Conservation (phyloP, 2,113 vertebrate species). For the Drymodes brunneopygia region DNA sequence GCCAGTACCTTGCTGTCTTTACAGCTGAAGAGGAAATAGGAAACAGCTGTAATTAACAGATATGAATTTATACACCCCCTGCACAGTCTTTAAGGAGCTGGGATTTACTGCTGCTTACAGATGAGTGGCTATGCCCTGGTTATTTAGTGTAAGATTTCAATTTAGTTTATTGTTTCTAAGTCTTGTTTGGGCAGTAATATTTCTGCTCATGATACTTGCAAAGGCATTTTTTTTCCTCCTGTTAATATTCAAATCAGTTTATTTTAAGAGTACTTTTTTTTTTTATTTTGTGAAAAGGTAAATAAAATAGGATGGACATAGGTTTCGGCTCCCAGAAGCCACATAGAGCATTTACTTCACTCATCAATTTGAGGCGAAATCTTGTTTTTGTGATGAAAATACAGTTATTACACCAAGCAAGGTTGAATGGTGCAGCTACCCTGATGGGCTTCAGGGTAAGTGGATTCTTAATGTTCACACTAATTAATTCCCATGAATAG, state of each 20-base stretch:
- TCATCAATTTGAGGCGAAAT: background rate
- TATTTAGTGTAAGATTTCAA: background rate
- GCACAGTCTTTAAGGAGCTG: background rate
- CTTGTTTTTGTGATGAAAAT: background rate
- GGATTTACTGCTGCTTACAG: background rate
- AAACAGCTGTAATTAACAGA: background rate
- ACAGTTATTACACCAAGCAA: background rate
- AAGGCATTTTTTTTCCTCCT: background rate
- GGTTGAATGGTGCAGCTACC: background rate
- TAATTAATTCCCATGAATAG: background rate
- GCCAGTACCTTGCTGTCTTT: background rate
- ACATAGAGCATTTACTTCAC: background rate
- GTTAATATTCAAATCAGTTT: background rate
- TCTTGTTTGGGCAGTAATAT: background rate
- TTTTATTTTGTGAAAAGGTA: background rate
- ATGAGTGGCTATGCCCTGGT: rapidly evolving
- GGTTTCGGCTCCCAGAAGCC: background rate
- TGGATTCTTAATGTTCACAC: background rate
- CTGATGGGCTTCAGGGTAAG: background rate
- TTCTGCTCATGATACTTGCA: background rate
- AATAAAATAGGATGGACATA: background rate
- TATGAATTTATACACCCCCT: background rate
- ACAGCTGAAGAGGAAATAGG: background rate
- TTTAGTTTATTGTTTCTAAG: background rate
- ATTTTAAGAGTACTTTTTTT: background rate